Percentiles rank a stretch among this genome's conserved stretches.
phyloP scores from a whole-genome alignment of 2,113 vertebrate species.

The Poicephalus gulielmi region DNA sequence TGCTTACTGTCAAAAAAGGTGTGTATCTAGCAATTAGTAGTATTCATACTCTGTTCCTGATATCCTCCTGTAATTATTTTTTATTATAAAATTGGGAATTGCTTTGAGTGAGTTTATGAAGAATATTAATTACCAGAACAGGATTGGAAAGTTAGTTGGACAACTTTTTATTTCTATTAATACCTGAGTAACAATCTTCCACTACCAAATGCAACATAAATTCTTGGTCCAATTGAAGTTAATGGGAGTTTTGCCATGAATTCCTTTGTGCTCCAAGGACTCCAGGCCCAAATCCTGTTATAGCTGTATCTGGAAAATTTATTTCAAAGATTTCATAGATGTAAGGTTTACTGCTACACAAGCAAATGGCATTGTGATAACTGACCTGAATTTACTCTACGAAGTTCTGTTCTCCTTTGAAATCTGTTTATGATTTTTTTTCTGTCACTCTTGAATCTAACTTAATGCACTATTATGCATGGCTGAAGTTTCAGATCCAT shows the following conservation, averaged over 20 bases:
- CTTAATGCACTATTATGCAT: slow-evolving; percentile 50
- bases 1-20: not conserved
- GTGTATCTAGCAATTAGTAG: not conserved
- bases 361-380: slow-evolving; percentile 25
- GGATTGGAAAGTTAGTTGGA: not conserved
- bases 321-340: slow-evolving; percentile 42
- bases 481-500: slow-evolving; percentile 44
- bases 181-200: not conserved
- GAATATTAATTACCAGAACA: not conserved
- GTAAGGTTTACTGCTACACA: slow-evolving; percentile 37
- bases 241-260: not conserved
- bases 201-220: not conserved
- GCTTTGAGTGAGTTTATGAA: not conserved
- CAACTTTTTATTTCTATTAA: not conserved
- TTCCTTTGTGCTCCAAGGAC: not conserved
- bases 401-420: slow-evolving; percentile 40
- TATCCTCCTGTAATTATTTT: not conserved
- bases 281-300: not conserved
- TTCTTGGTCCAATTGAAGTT: not conserved
- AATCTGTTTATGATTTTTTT: slow-evolving; percentile 63
- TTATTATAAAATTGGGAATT: not conserved
- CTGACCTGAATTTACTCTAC: slow-evolving; percentile 53
- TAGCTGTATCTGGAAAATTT: slow-evolving; percentile 10
- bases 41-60: not conserved
- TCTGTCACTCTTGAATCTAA: slow-evolving; percentile 19